phyloP scores from a whole-genome alignment of 2,113 vertebrate genomes.

The Osmerus eperlanus region DNA sequence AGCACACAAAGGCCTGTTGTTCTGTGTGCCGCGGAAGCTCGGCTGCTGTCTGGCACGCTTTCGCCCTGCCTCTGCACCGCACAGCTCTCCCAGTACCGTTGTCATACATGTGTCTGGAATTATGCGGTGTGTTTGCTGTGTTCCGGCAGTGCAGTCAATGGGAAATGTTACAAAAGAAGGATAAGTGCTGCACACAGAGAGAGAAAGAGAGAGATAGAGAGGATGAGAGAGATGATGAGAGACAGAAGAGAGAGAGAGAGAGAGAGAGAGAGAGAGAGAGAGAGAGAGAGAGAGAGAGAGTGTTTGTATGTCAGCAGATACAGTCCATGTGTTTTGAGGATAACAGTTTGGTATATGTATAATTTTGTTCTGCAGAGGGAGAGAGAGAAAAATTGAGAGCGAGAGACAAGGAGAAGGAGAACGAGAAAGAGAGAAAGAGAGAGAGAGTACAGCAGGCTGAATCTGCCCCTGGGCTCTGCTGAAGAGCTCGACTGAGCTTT shows the following conservation, averaged over 20 bases:
- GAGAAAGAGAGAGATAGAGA: too few species aligned
- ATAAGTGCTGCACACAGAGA: too few species aligned
- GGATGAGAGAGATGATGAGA: too few species aligned
- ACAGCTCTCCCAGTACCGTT: neutral
- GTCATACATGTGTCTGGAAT: conserved; percentile 28
- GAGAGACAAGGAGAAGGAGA: neutral
- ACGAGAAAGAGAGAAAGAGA: neutral
- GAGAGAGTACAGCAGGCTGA: neutral
- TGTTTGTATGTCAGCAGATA: neutral
- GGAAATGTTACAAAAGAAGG: too few species aligned
- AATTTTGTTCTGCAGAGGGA: neutral
- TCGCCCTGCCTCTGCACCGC: conserved; percentile 1
- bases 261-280: too few species aligned
- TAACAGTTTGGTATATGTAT: too few species aligned
- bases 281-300: too few species aligned
- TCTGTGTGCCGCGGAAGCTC: conserved; percentile 29
- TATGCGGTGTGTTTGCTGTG: conserved; percentile 13
- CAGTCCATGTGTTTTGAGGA: neutral
- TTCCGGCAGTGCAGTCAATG: neutral
- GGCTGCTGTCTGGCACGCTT: conserved; percentile 42
- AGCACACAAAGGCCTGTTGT: conserved; percentile 67
- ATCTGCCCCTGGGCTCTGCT: neutral
- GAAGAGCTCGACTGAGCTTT: neutral
- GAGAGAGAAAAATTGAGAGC: neutral
- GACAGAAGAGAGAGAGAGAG: too few species aligned